Conservation (phyloP, 2,797 vertebrate genomes). For the Coranthus polyacanthus region DNA sequence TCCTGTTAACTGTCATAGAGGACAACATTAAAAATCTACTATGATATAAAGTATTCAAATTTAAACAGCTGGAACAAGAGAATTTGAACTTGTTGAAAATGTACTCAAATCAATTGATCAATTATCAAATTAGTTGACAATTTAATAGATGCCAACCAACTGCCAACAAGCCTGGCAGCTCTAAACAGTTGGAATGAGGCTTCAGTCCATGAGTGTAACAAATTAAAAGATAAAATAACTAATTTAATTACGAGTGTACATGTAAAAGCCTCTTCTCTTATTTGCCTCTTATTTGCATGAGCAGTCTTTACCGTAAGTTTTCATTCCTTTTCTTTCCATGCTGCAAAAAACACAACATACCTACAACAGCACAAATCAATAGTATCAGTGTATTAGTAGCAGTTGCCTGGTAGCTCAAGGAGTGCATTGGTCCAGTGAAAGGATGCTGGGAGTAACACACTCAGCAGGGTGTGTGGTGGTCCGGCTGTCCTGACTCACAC, state of each 20-base stretch:
- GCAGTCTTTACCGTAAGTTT: constrained; percentile 14
- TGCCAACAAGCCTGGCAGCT: no score
- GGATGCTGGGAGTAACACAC: constrained; percentile 31
- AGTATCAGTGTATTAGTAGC: background rate
- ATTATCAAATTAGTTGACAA: no score
- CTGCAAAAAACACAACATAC: background rate
- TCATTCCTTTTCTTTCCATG: constrained; percentile 15
- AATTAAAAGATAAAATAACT: constrained; percentile 13
- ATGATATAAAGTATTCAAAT: no score
- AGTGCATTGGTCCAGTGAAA: background rate
- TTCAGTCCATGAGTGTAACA: background rate
- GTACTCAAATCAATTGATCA: no score
- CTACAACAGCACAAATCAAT: background rate
- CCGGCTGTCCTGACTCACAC: constrained; percentile 63
- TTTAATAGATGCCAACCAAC: no score
- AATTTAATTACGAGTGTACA: constrained; percentile 15
- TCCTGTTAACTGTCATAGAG: no score
- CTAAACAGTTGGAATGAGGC: no score
- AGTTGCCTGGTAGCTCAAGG: background rate
- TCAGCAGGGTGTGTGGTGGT: constrained; percentile 58
- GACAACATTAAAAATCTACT: no score
- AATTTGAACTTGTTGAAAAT: no score
- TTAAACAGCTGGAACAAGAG: no score
- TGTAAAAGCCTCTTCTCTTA: constrained; percentile 19
- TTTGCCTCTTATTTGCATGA: constrained; percentile 12